These are phyloP conservation scores for Lithobius niger DNA, from an alignment of 1,140 invertebrate genomes.

Conservation along the genomic window DNA sequence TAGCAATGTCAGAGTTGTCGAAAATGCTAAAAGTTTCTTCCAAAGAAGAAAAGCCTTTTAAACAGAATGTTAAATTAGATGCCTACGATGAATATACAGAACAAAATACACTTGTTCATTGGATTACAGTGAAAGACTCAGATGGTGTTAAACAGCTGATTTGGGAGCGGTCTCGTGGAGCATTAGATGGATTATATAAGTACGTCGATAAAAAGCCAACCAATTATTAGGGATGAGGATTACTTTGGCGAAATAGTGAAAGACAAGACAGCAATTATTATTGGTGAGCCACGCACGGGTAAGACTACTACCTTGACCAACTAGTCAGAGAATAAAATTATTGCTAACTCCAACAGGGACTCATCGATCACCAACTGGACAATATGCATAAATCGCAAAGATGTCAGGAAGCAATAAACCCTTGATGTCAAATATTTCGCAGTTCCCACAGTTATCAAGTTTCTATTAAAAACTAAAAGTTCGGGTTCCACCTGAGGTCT, in stretches of 20 bases:
- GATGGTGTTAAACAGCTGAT: neutral
- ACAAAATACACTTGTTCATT: neutral
- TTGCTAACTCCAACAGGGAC: too few species aligned
- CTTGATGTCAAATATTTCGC: neutral
- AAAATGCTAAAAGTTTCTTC: neutral
- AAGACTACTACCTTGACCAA: neutral
- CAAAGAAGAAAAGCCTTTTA: too few species aligned
- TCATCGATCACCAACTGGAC: too few species aligned
- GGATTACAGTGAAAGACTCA: neutral
- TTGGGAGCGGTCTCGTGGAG: neutral
- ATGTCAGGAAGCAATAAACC: neutral
- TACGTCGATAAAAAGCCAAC: neutral
- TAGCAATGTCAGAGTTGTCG: neutral
- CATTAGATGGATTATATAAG: neutral
- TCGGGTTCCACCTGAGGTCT: neutral
- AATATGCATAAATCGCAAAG: neutral
- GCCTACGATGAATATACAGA: neutral
- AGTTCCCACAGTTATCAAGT: neutral
- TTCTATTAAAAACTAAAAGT: neutral
- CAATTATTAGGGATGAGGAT: too few species aligned
- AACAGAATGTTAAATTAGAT: neutral
- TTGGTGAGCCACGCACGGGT: neutral
- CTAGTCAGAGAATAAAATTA: neutral
- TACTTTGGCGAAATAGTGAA: neutral
- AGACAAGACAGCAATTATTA: neutral